Evolutionary conservation across 2,797 vertebrate species (phyloP).

Genomic region (Notamacropus eugenii): DNA sequence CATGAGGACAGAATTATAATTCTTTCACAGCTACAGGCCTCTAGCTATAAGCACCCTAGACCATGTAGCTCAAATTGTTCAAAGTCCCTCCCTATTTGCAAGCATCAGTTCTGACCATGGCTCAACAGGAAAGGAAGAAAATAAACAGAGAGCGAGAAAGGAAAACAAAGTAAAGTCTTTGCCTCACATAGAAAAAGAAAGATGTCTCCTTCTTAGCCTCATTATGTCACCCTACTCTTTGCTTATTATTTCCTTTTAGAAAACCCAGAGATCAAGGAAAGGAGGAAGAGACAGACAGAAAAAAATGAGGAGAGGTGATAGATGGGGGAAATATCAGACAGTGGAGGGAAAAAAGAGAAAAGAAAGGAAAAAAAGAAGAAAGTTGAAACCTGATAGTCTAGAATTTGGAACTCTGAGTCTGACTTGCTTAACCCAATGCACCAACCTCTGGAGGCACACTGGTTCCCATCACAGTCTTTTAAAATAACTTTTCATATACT

Average conservation of each 20-base stretch:
- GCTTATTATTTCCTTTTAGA: not conserved
- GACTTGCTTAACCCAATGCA: constrained; percentile 76
- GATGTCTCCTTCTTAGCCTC: not conserved
- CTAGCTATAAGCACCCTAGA: not conserved
- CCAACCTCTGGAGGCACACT: constrained; percentile 75
- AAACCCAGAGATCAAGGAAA: not conserved
- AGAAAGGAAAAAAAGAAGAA: constrained; percentile 59
- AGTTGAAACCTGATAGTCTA: constrained; percentile 80
- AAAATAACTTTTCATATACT: constrained; percentile 81
- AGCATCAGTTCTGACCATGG: not conserved
- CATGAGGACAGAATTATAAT: not conserved
- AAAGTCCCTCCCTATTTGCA: constrained; percentile 43
- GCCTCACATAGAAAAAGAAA: not conserved
- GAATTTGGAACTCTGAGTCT: constrained; percentile 68
- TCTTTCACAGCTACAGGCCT: not conserved
- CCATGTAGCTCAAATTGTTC: constrained; percentile 1
- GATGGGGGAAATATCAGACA: not conserved
- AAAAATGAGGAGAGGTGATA: not conserved
- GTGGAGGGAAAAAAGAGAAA: not conserved
- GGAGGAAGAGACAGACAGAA: not conserved
- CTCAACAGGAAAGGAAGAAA: constrained; percentile 49
- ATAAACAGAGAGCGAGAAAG: constrained; percentile 8
- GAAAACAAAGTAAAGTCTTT: constrained; percentile 9
- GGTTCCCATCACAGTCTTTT: constrained; percentile 81
- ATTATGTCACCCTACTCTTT: not conserved